A percentile compares a stretch with the other conserved stretches of the same genome.
These are phyloP conservation scores for Drosophila lini DNA, from an alignment of 1,140 invertebrate species.

Conservation along the genomic window DNA sequence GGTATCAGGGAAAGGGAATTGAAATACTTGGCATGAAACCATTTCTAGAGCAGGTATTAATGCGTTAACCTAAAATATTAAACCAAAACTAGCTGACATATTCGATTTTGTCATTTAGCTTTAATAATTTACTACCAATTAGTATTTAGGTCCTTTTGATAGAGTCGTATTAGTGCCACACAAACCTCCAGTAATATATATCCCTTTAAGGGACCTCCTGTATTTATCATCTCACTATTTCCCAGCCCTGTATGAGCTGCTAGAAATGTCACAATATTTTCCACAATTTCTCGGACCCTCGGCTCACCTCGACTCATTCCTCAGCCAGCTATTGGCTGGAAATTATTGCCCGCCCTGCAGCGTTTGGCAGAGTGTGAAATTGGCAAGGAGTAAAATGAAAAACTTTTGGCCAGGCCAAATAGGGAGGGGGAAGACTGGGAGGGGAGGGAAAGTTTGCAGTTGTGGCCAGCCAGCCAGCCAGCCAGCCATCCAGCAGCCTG, in stretches of 20 bases:
- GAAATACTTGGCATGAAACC: too few relatives aligned
- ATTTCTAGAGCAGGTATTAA: too few relatives aligned
- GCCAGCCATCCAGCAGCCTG: slow-evolving; percentile 22
- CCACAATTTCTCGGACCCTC: slow-evolving; percentile 35
- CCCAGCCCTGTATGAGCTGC: slow-evolving; percentile 5
- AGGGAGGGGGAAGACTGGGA: neutral
- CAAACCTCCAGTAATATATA: neutral
- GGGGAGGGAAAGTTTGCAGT: slow-evolving; percentile 11
- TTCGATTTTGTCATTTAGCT: too few relatives aligned
- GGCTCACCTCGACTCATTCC: slow-evolving; percentile 32
- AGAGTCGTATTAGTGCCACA: neutral
- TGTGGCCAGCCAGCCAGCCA: slow-evolving; percentile 22
- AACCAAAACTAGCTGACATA: too few relatives aligned
- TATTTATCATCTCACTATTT: slow-evolving; percentile 4
- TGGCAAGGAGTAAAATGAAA: slow-evolving; percentile 78
- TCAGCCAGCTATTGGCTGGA: slow-evolving; percentile 51
- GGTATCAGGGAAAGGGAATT: too few relatives aligned
- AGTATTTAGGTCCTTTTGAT: slow-evolving; percentile 1
- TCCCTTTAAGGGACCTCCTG: neutral
- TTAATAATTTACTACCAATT: neutral
- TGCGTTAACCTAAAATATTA: too few relatives aligned
- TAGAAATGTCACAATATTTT: slow-evolving; percentile 45
- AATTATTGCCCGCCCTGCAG: slow-evolving; percentile 71
- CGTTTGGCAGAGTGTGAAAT: slow-evolving; percentile 81
- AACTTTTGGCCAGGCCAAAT: slow-evolving; percentile 59